Evolutionary conservation across 2,888 invertebrate species (phyloP), one percentile per base, ranked within the genome.

Genomic region (Hetaerina titia): DNA sequence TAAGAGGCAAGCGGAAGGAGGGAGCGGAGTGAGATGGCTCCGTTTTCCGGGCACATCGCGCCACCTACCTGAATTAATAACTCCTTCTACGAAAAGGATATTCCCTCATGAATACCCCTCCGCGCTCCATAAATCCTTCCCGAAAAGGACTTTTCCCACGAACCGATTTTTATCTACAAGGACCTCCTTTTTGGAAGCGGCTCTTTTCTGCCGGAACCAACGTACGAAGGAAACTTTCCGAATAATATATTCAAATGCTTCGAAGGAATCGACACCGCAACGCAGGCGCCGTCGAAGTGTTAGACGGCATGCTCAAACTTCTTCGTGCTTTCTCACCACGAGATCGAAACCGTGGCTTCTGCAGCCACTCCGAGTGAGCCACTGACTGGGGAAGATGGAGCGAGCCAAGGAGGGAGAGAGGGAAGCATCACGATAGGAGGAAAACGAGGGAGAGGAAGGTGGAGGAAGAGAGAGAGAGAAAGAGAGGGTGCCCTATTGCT

Each of bases 61-160:
- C 45, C 64, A 92, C 92, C 45, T 92, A 92, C 92, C 92, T 92
- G 92, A 64, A 69, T 92, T 56, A 92, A 92, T 64, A 69, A 74
- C 45, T 45, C 69, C 92, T 69, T 22, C 92, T 92, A 45, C 92
- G 92, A 56, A 69, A 92, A 57, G 69, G 69, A 92, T 92, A 56
- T 92, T 25, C 92, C 92, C 64, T 92, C 22, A n/a, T n/a, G 56
- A 74, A 81, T 81, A 81, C 81, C 81, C 81, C 69, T 81, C 81
- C 81, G 7, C 81, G 81, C 90, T 92, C 92, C 92, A 92, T 74
- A 74, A 92, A 92, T 74, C 92, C 92, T 25, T 45, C n/a, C 22
- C 15, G n/a, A 92, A 56, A 69, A 56, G 69, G 31, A 81, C 25
- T 31, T 22, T 81, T 31, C 81, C 31, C 15, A 13, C 25, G 13